Base-by-base conservation (phyloP, 2,797 vertebrate species). In the Rhinella marina region DNA sequence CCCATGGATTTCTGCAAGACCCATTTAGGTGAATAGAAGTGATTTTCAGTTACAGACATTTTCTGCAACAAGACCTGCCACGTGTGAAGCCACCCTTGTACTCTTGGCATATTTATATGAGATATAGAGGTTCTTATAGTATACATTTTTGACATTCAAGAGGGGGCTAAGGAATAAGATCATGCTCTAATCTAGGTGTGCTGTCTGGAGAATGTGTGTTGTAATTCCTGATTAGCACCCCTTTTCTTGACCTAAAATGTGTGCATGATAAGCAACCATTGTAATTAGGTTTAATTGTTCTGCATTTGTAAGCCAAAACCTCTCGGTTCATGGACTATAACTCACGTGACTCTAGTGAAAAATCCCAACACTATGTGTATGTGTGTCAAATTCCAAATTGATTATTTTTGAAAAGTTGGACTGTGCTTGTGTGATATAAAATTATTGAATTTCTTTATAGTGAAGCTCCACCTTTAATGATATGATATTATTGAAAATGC, bases 261-360 rank as follows among this genome's bases (percentile, higher is more conserved):
- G 57, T 81, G 61, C 61, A 81, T 81, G 80, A 66, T 52, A 64
- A 7, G n/a, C 61, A 19, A n/a, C 79, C 79, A n/a, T 62, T 81
- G 29, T 9, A 54, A 73, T 21, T n/a, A 27, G 25, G 17, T 61
- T 73, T 57, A 41, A 25, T 27, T 27, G 19, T 57, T 66, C 3
- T 83, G 17, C 0, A 19, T 62, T 29, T 77, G 13, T 66, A 54
- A n/a, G 54, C 9, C n/a, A 85, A 14, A 52, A 9, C 32, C 19
- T 56, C 29, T 29, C 23, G 25, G 52, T 17, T 19, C 9, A 66
- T 27, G 13, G 41, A 11, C 50, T 21, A 27, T 57, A 56, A 25
- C 13, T 27, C 52, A 56, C 5, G 29, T 73, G 54, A 57, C 25
- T 83, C 5, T 57, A 17, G 4, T 50, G 14, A 52, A 48, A 23